Percentiles rank a stretch among this genome's conserved stretches.
phyloP scores from a whole-genome alignment of 1,140 invertebrate genomes.

The Nixonia krombeini region DNA sequence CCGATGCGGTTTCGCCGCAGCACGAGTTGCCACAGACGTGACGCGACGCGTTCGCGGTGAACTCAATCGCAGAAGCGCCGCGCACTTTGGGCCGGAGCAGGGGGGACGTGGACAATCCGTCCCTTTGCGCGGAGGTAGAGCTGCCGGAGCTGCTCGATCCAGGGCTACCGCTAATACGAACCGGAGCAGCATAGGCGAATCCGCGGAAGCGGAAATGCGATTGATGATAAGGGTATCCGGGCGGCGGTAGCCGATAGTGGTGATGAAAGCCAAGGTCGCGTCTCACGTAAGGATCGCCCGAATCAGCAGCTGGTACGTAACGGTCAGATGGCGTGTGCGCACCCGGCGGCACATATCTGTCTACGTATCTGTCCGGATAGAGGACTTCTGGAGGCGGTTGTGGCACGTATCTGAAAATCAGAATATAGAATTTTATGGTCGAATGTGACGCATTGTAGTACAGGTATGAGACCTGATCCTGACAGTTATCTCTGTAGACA shows the following conservation, averaged over 20 bases:
- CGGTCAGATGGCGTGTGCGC: slow-evolving; percentile 68
- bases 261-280: slow-evolving; percentile 75
- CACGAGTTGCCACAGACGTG: slow-evolving; percentile 75
- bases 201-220: slow-evolving; percentile 66
- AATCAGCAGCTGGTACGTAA: slow-evolving; percentile 68
- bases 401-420: slow-evolving; percentile 70
- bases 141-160: slow-evolving; percentile 71
- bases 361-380: slow-evolving; percentile 68
- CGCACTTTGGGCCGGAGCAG: slow-evolving; percentile 71
- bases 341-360: slow-evolving; percentile 71
- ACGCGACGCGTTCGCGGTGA: slow-evolving; percentile 52
- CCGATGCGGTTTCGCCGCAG: slow-evolving; percentile 61
- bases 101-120: slow-evolving; percentile 66
- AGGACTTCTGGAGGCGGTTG: slow-evolving; percentile 74
- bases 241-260: slow-evolving; percentile 74
- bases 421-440: too few relatives aligned
- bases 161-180: slow-evolving; percentile 67
- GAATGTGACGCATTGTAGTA: too few relatives aligned
- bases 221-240: slow-evolving; percentile 65
- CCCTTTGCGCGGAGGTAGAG: slow-evolving; percentile 63
- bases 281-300: slow-evolving; percentile 75
- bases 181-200: slow-evolving; percentile 64
- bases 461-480: too few relatives aligned
- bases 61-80: slow-evolving; percentile 69
- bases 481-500: not conserved